phyloP scores from a whole-genome alignment of 1,140 invertebrate species.

The Monomorium pharaonis region DNA sequence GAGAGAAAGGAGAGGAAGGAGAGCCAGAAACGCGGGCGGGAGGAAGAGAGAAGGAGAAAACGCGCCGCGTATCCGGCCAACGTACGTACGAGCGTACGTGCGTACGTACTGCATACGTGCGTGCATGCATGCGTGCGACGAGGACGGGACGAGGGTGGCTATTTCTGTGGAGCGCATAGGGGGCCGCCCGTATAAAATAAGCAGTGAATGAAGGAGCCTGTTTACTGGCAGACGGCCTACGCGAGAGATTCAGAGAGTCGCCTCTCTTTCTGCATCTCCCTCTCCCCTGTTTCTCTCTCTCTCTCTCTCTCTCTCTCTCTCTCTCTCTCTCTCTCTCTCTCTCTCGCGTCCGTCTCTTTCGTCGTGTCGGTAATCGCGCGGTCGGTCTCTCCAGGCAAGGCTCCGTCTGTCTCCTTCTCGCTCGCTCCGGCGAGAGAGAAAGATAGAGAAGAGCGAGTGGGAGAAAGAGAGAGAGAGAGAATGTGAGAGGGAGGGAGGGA shows the following conservation, averaged over 20 bases:
- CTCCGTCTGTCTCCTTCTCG: conserved; percentile 51
- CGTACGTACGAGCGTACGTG: conserved; percentile 52
- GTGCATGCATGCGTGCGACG: conserved; percentile 58
- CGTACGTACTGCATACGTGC: conserved; percentile 49
- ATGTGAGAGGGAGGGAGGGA: conserved; percentile 7
- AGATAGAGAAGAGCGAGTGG: not conserved
- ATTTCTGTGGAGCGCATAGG: conserved; percentile 80
- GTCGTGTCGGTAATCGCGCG: conserved; percentile 23
- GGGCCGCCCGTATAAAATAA: conserved; percentile 81
- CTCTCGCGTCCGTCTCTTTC: conserved; percentile 51
- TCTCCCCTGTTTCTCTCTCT: not conserved
- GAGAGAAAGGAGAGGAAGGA: conserved; percentile 77
- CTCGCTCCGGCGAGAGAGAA: conserved; percentile 18
- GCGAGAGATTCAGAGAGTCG: conserved; percentile 78
- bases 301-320: conserved; percentile 47
- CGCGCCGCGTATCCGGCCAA: conserved; percentile 5
- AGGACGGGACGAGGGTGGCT: conserved; percentile 76
- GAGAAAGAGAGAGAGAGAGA: not conserved
- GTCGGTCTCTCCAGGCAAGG: conserved; percentile 47
- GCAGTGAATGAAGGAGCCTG: conserved; percentile 83
- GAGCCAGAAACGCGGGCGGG: conserved; percentile 49
- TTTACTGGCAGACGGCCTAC: conserved; percentile 82
- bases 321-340: conserved; percentile 37
- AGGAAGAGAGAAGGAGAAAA: conserved; percentile 35
- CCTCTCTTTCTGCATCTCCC: conserved; percentile 58